Conservation (phyloP, 2,113 vertebrate genomes). For the Orientallactaga bullata region DNA sequence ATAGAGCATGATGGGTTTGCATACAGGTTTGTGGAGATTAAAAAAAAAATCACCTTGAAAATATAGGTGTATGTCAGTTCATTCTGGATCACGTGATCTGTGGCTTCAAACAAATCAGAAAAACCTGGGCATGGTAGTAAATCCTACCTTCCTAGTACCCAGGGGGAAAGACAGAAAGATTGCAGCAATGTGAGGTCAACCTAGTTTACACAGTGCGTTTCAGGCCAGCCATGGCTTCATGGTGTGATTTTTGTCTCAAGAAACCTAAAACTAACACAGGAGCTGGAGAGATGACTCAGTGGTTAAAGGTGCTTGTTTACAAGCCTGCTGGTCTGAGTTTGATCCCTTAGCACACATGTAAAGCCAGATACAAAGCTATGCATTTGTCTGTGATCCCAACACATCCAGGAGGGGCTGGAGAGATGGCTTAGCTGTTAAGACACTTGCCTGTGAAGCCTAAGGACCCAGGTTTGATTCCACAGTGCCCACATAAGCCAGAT, state of each 20-base stretch:
- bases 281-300: too few relatives aligned
- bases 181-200: neutral
- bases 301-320: too few relatives aligned
- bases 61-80: neutral
- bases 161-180: neutral
- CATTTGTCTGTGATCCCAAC: too few relatives aligned
- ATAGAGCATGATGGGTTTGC: neutral
- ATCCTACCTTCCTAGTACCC: neutral
- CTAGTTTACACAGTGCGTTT: neutral
- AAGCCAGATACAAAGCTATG: too few relatives aligned
- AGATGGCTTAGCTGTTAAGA: too few relatives aligned
- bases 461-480: too few relatives aligned
- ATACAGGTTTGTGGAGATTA: neutral
- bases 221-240: neutral
- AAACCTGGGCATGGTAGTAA: neutral
- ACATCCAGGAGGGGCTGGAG: too few relatives aligned
- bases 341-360: too few relatives aligned
- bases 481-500: too few relatives aligned
- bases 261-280: neutral
- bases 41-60: neutral
- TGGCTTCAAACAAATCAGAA: neutral
- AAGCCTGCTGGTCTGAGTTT: too few relatives aligned
- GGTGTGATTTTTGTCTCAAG: neutral
- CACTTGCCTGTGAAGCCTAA: too few relatives aligned
- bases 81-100: neutral